A percentile compares a stretch with the other conserved stretches of the same genome.
Evolutionary conservation across 1,140 invertebrate species (phyloP).

Genomic region (Paracyclopina nana): DNA sequence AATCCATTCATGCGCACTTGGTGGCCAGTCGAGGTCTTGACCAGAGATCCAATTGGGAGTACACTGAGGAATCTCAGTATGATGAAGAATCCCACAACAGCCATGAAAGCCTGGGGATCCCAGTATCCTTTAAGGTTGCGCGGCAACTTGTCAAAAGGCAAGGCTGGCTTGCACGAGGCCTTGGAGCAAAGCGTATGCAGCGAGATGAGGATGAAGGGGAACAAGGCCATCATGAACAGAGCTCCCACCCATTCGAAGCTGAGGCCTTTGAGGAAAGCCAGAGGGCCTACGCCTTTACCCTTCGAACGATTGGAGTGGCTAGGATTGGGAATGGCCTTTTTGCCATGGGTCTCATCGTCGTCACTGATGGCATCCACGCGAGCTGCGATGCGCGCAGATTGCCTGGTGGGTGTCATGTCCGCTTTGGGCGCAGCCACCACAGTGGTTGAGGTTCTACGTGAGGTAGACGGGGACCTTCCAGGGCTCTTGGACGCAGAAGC

Average conservation of each 20-base stretch:
- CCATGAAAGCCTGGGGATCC: slow-evolving; percentile 1
- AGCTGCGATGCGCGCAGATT: neutral
- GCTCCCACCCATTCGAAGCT: slow-evolving; percentile 9
- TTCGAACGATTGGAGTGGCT: neutral
- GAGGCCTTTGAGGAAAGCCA: neutral
- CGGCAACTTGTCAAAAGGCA: slow-evolving; percentile 4
- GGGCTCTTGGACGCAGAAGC: neutral
- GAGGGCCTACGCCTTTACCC: neutral
- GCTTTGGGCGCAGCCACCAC: neutral
- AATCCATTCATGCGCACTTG: slow-evolving; percentile 13
- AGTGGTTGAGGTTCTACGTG: neutral
- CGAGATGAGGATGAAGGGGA: slow-evolving; percentile 2
- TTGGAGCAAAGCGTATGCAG: slow-evolving; percentile 10
- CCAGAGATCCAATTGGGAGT: slow-evolving; percentile 1
- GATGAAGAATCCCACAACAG: neutral
- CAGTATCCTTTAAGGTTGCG: neutral
- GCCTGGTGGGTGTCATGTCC: neutral
- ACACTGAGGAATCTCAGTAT: neutral
- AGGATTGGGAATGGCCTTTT: neutral
- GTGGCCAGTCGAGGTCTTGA: neutral
- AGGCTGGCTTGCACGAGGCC: slow-evolving; percentile 1
- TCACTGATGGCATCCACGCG: neutral
- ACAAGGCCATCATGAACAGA: slow-evolving; percentile 13
- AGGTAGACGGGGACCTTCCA: neutral
- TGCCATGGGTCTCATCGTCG: neutral